Evolutionary conservation across 2,888 invertebrate genomes (phyloP).

Genomic region (Seira ritae): DNA sequence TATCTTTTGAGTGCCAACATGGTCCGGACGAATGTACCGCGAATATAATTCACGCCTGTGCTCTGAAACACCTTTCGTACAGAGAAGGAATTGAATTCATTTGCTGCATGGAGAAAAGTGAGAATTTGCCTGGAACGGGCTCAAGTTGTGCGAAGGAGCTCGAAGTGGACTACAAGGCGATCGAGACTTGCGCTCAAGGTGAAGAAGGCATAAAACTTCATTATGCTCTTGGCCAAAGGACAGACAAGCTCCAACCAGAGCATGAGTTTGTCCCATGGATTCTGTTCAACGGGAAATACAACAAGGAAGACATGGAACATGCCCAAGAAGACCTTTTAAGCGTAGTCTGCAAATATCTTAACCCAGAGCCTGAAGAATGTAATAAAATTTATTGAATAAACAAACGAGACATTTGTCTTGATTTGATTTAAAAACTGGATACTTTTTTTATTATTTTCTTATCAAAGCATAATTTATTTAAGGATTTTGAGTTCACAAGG

Average conservation of each 20-base stretch:
- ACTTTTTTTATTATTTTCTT: conserved; percentile 24
- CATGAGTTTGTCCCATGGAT: conserved; percentile 67
- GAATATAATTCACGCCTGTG: conserved; percentile 65
- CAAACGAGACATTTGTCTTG: background rate
- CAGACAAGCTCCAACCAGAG: conserved; percentile 48
- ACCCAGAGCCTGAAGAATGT: conserved; percentile 60
- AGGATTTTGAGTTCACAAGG: too few species aligned
- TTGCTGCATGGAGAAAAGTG: conserved; percentile 57
- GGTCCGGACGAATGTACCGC: conserved; percentile 67
- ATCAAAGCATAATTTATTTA: conserved; percentile 43
- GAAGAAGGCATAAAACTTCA: conserved; percentile 60
- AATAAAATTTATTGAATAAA: conserved; percentile 50
- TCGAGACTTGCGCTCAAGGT: conserved; percentile 49
- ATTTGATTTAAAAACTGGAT: conserved; percentile 19
- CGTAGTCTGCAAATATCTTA: conserved; percentile 59
- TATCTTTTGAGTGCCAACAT: conserved; percentile 65
- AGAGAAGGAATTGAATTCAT: conserved; percentile 54
- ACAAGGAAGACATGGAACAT: conserved; percentile 59
- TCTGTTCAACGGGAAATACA: conserved; percentile 57
- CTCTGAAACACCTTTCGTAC: conserved; percentile 53
- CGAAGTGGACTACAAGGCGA: conserved; percentile 39
- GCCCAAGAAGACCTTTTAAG: conserved; percentile 59
- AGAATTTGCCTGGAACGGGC: conserved; percentile 57
- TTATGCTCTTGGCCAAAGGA: conserved; percentile 52
- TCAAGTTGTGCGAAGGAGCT: conserved; percentile 53